A percentile compares a stretch with the other conserved stretches of the same genome.
These are phyloP conservation scores for Hypotaenidia philippensis DNA, from an alignment of 2,797 vertebrate genomes.

Conservation along the genomic window DNA sequence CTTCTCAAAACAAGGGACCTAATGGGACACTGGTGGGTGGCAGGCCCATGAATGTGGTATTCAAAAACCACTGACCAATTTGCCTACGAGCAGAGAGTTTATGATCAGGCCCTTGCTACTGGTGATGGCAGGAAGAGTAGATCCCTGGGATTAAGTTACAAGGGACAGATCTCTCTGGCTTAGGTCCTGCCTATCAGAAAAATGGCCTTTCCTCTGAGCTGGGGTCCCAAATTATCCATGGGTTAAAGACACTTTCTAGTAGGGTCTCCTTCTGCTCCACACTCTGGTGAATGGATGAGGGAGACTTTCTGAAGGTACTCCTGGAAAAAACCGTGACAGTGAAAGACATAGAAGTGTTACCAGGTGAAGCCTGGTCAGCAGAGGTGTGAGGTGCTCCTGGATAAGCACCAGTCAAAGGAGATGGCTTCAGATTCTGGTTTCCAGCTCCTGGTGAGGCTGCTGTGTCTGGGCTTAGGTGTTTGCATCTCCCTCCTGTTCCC, in stretches of 20 bases:
- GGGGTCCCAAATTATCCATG: not conserved
- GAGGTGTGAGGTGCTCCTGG: not conserved
- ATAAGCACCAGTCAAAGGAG: not conserved
- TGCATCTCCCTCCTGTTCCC: not conserved
- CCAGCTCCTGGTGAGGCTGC: not conserved
- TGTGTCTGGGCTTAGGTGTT: not conserved
- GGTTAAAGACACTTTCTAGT: not conserved
- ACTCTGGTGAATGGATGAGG: not conserved
- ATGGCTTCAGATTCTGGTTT: not conserved
- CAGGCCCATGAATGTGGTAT: not conserved
- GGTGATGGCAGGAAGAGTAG: not conserved
- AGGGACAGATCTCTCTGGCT: not conserved
- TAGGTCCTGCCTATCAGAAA: not conserved
- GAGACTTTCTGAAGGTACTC: not conserved
- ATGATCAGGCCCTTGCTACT: not conserved
- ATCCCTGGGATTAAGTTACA: not conserved
- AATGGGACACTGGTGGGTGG: not conserved
- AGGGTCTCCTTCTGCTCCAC: not conserved
- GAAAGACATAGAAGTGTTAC: not conserved
- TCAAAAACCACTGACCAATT: not conserved
- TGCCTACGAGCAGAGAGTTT: rapidly evolving
- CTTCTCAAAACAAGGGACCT: not conserved
- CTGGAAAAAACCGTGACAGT: not conserved
- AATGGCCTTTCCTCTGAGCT: not conserved
- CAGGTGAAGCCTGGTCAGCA: not conserved